Conservation (phyloP, 2,888 invertebrate genomes). For the Anodontia alba region DNA sequence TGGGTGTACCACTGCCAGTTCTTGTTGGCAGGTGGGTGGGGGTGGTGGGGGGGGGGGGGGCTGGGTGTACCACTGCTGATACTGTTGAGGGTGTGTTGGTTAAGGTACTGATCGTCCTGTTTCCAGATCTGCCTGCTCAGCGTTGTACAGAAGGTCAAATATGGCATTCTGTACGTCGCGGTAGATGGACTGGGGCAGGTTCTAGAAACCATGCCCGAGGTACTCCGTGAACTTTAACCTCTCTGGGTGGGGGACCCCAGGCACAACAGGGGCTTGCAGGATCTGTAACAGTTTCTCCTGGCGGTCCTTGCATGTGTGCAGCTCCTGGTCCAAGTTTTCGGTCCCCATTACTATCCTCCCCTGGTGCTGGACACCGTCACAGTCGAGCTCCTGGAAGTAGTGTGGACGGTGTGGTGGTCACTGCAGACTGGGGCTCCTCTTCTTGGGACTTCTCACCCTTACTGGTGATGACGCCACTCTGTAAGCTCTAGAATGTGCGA, state of each 20-base stretch:
- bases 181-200: conserved; percentile 48
- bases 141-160: conserved; percentile 41
- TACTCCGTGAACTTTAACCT: conserved; percentile 50
- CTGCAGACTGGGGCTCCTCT: conserved; percentile 35
- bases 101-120: conserved; percentile 27
- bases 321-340: conserved; percentile 35
- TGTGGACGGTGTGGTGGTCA: conserved; percentile 32
- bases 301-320: conserved; percentile 45
- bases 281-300: conserved; percentile 47
- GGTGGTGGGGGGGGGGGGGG: no score
- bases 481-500: conserved; percentile 47
- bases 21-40: no score
- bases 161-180: conserved; percentile 43
- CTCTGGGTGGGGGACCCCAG: conserved; percentile 47
- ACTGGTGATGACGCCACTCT: conserved; percentile 41
- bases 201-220: conserved; percentile 53
- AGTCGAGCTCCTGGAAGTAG: conserved; percentile 37
- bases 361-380: conserved; percentile 36
- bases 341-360: conserved; percentile 36
- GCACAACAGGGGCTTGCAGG: conserved; percentile 41
- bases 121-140: conserved; percentile 46
- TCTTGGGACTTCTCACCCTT: conserved; percentile 42
- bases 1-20: conserved; percentile 36
- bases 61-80: conserved; percentile 40
- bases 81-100: conserved; percentile 30